A percentile compares a stretch with the other conserved stretches of the same genome.
Conservation (phyloP, 2,888 invertebrate genomes). For the Mylabris sibirica region DNA sequence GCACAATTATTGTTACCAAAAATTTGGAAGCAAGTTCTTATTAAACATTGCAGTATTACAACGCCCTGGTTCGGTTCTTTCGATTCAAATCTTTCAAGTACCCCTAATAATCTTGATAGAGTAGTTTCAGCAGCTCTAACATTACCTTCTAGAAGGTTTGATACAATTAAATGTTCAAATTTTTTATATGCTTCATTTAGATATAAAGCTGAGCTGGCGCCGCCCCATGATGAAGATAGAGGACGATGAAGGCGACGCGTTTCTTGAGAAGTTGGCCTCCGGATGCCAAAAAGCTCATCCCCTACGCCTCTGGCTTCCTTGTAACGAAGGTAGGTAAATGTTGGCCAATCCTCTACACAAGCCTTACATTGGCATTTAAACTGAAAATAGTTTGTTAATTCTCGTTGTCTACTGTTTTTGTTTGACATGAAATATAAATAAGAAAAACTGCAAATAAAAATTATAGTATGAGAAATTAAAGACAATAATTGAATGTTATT, state of each 20-base stretch:
- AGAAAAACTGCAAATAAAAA: conserved; percentile 6
- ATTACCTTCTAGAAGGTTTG: background rate
- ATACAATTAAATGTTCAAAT: background rate
- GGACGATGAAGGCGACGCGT: too few relatives aligned
- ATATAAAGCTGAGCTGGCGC: too few relatives aligned
- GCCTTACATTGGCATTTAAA: conserved; percentile 25
- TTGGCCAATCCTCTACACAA: conserved; percentile 26
- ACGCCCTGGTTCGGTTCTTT: background rate
- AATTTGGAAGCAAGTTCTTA: background rate
- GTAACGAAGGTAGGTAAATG: background rate
- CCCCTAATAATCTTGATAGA: background rate
- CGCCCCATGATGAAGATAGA: too few relatives aligned
- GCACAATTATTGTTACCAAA: too few relatives aligned
- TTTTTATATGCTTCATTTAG: too few relatives aligned
- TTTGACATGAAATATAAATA: conserved; percentile 11
- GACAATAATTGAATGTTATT: background rate
- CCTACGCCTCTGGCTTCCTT: too few relatives aligned
- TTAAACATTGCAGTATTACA: background rate
- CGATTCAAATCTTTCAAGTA: background rate
- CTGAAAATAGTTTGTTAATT: conserved; percentile 12
- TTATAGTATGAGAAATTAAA: too few relatives aligned
- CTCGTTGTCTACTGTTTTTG: conserved; percentile 10
- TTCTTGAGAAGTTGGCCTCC: too few relatives aligned
- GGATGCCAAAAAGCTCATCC: too few relatives aligned
- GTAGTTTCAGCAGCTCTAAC: background rate